These are phyloP conservation scores for Aphelinus certus DNA, from an alignment of 1,140 invertebrate genomes.

Conservation along the genomic window DNA sequence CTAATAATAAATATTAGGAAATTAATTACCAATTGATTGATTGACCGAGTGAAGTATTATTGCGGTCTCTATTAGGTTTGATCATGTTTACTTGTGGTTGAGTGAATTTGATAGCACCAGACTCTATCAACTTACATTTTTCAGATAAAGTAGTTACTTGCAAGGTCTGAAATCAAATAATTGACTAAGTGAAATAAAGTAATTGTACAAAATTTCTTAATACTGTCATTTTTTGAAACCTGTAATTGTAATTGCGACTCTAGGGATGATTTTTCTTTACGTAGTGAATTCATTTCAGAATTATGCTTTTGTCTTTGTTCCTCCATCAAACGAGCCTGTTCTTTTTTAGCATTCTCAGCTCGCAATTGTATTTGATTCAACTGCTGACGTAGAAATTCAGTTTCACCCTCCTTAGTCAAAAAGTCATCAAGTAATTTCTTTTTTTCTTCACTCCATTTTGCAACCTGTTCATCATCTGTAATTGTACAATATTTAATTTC, in stretches of 20 bases:
- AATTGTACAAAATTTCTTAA: not conserved
- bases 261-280: slow-evolving; percentile 53
- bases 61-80: slow-evolving; percentile 25
- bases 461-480: slow-evolving; percentile 46
- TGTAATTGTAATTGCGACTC: slow-evolving; percentile 54
- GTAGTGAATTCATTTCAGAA: slow-evolving; percentile 46
- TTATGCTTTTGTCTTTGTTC: slow-evolving; percentile 48
- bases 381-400: slow-evolving; percentile 52
- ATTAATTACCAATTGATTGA: slow-evolving; percentile 26
- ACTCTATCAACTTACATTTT: slow-evolving; percentile 54
- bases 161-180: slow-evolving; percentile 45
- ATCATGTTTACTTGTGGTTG: slow-evolving; percentile 46
- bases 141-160: slow-evolving; percentile 50
- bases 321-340: slow-evolving; percentile 49
- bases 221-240: slow-evolving; percentile 35
- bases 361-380: slow-evolving; percentile 48
- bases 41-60: slow-evolving; percentile 26
- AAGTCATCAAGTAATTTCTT: slow-evolving; percentile 52
- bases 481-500: slow-evolving; percentile 6
- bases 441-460: slow-evolving; percentile 51
- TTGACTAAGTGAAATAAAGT: not conserved
- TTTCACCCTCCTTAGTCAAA: slow-evolving; percentile 56
- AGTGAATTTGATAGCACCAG: slow-evolving; percentile 50
- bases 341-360: slow-evolving; percentile 49
- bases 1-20: not conserved